phyloP scores from a whole-genome alignment of 2,888 invertebrate genomes.

The Heliconius ismenius region DNA sequence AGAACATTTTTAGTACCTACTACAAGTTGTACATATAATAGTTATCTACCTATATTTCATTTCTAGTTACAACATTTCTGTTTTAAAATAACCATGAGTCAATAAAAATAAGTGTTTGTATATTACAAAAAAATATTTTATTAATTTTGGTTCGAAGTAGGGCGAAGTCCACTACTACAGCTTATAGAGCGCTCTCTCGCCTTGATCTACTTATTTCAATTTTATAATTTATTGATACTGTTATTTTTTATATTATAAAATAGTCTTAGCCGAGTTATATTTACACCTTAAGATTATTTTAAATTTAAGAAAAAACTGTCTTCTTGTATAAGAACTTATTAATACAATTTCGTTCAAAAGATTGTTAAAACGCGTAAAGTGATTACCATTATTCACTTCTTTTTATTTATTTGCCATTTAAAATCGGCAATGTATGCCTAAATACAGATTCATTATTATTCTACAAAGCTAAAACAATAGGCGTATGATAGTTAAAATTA shows the following conservation, averaged over 20 bases:
- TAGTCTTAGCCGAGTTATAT: neutral
- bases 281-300: neutral
- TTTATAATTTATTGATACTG: conserved; percentile 11
- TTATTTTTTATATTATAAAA: conserved; percentile 11
- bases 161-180: conserved; percentile 8
- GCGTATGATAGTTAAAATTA: no score
- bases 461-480: no score
- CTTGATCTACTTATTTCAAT: conserved; percentile 36
- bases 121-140: neutral
- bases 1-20: no score
- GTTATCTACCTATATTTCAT: no score
- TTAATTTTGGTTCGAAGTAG: conserved; percentile 18
- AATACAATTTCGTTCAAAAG: no score
- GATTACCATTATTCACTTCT: neutral
- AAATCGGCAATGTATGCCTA: no score
- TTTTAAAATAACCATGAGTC: neutral
- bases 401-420: no score
- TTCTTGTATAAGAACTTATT: no score
- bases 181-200: conserved; percentile 30
- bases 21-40: no score
- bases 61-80: no score
- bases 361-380: neutral
- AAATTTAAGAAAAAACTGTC: neutral
- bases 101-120: neutral
- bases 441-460: no score